phyloP scores from a whole-genome alignment of 2,113 vertebrate genomes.

The Ictalurus furcatus region DNA sequence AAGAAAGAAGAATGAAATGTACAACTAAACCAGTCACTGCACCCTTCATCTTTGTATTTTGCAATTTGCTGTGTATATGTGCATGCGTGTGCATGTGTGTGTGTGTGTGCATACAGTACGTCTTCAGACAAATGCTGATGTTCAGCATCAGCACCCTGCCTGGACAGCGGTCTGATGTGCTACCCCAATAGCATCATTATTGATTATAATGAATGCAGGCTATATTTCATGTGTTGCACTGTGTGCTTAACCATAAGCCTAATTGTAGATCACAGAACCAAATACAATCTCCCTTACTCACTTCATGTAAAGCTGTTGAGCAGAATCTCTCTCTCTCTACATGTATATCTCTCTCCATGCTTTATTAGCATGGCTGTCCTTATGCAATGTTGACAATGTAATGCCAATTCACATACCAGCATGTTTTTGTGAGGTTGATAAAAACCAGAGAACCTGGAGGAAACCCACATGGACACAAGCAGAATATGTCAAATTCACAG shows the following conservation, averaged over 20 bases:
- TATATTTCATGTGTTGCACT: background rate
- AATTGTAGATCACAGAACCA: background rate
- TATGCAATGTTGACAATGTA: background rate
- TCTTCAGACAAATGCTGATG: background rate
- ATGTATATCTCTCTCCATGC: too few species aligned
- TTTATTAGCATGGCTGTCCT: background rate
- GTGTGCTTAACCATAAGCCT: background rate
- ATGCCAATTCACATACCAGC: background rate
- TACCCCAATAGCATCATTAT: background rate
- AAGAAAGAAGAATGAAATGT: background rate
- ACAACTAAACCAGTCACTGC: constrained; percentile 5
- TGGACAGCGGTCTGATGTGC: background rate
- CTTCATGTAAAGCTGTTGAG: background rate
- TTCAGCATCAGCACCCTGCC: background rate
- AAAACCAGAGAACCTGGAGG: background rate
- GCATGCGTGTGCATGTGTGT: background rate
- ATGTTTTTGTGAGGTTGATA: background rate
- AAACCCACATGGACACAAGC: background rate
- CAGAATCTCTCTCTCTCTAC: background rate
- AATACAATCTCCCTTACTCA: background rate
- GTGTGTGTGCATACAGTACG: background rate
- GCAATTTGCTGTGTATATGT: background rate
- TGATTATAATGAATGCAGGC: background rate
- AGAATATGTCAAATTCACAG: background rate
- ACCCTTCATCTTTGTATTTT: constrained; percentile 1